These are phyloP conservation scores for Toxotes lorentzi DNA, from an alignment of 2,797 vertebrate species.

Conservation along the genomic window DNA sequence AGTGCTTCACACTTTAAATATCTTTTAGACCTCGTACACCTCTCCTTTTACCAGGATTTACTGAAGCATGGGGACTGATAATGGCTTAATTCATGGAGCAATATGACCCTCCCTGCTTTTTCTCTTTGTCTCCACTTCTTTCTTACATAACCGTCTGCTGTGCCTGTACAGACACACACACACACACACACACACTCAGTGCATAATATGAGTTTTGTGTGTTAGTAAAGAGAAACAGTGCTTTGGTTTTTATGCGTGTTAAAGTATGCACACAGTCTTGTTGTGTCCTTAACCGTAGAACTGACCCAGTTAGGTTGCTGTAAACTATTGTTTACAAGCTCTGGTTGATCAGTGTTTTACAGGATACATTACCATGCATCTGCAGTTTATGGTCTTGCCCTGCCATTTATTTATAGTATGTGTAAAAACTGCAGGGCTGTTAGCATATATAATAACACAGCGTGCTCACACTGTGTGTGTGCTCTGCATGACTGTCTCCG, in stretches of 20 bases:
- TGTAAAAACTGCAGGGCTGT: constrained; percentile 61
- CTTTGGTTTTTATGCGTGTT: constrained; percentile 17
- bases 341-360: constrained; percentile 34
- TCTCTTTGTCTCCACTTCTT: constrained; percentile 41
- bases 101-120: constrained; percentile 42
- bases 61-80: constrained; percentile 50
- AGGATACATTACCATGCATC: constrained; percentile 30
- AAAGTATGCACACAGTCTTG: neutral
- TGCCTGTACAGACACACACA: constrained; percentile 18
- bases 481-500: constrained; percentile 39
- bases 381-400: constrained; percentile 35
- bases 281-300: constrained; percentile 28
- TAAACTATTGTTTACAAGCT: constrained; percentile 47
- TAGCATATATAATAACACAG: constrained; percentile 72
- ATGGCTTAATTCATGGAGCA: constrained; percentile 56
- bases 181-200: constrained; percentile 6
- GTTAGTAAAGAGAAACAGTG: neutral
- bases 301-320: constrained; percentile 32
- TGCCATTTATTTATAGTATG: constrained; percentile 65
- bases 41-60: constrained; percentile 59
- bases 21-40: constrained; percentile 46
- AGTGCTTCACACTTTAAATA: constrained; percentile 55
- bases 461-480: constrained; percentile 32
- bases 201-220: constrained; percentile 21
- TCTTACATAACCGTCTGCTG: constrained; percentile 47